Evolutionary conservation across 2,888 invertebrate genomes (phyloP), one percentile per base, ranked within the genome.

Genomic region (Fragum sueziense): DNA sequence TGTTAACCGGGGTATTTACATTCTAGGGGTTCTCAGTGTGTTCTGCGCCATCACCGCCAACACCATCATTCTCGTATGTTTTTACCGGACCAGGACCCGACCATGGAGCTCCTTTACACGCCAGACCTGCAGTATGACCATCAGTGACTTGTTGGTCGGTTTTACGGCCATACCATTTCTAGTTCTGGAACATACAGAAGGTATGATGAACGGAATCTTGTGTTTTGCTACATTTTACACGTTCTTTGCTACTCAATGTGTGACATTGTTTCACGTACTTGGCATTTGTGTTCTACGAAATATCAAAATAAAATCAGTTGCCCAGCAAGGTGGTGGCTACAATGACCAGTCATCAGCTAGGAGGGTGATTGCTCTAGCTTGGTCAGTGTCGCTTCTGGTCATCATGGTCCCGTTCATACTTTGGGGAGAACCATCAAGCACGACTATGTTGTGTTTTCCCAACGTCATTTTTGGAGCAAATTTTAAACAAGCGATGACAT

Each of bases 171-270:
- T 61, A 2, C 29, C 61, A 11, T 20, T 61, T 11, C 20, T 61
- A 6, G n/a, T 61, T 20, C 20, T 61, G 20, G 61, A 61, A 27
- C 33, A 20, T 20, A 33, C 11, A 7, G 6, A 20, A 31, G 61
- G 29, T 7, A 3, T n/a, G 3, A 33, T 61, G n/a, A 61, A 61
- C n/a, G 33, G 6, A 7, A 4, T 61, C 14, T 20, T 22, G 6
- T 61, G 61, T 61, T 33, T 22, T 20, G 33, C 14, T 2, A 33
- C 61, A 20, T 61, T 61, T 61, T 61, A 61, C 33, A 3, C 14
- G 17, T 61, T 61, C n/a, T 61, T 61, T 27, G 29, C 61, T 22
- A 61, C n/a, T 11, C 61, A 61, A 27, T 61, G 61, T n/a, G 61
- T 61, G 17, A 33, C 61, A 20, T 27, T 61, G 11, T 33, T 27